Base-by-base conservation (phyloP, 2,113 vertebrate genomes). In the Sminthopsis crassicaudata region DNA sequence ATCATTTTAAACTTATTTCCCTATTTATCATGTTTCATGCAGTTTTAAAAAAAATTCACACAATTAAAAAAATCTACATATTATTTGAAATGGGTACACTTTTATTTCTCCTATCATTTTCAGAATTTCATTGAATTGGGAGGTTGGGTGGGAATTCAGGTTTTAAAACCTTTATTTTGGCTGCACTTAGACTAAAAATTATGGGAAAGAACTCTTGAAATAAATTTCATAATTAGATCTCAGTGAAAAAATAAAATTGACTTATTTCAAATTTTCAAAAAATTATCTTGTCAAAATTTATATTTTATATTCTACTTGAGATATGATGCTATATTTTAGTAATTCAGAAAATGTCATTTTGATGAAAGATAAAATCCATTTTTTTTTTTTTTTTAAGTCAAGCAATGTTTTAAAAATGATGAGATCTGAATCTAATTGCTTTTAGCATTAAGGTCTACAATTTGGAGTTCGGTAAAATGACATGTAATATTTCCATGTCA, bases 341-440 rank as follows among this genome's bases (percentile, higher is more conserved):
- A 84, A 60, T 46, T 92, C 91, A 23, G 60, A 89, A 91, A 92
- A 19, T 93, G 53, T 25, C 94, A 94, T n/a, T 91, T 97, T n/a
- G 42, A 27, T n/a, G 90, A 55, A 48, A 55, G 53, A 46, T 90
- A 84, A 94, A 60, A 60, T n/a, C n/a, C n/a, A n/a, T n/a, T n/a
- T n/a, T n/a, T n/a, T n/a, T 51, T 51, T 51, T 51, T 53, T 67
- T 36, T 76, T n/a, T 22, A 19, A 76, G 36, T 42, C 14, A 76
- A 7, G 16, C 36, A 22, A 6, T 76, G 16, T 76, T n/a, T n/a
- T 7, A 42, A 8, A 76, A 42, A 76, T 5, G 36, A 16, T 84
- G 16, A 42, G 67, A 84, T 42, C 2, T 84, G 19, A 1, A 84
- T 84, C 36, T 84, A 23, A 42, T 84, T 84, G 36, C n/a, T 42